phyloP scores from a whole-genome alignment of 1,140 invertebrate species.

The Listronotus oregonensis region DNA sequence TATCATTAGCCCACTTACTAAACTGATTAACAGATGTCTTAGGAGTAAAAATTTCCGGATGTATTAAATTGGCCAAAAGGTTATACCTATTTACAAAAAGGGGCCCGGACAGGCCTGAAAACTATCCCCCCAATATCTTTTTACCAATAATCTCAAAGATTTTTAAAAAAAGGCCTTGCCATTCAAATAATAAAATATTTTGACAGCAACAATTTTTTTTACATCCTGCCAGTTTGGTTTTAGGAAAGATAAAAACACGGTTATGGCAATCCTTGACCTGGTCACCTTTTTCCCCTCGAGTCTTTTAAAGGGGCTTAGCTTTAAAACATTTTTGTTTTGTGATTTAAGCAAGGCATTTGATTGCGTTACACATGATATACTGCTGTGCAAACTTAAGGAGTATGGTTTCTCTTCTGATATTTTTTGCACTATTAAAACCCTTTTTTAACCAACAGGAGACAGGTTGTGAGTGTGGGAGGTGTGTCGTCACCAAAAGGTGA shows the following conservation, averaged over 20 bases:
- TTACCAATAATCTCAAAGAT: background rate
- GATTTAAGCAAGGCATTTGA: background rate
- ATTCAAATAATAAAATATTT: background rate
- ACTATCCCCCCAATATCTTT: background rate
- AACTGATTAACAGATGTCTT: background rate
- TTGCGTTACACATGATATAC: background rate
- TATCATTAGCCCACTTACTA: background rate
- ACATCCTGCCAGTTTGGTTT: background rate
- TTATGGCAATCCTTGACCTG: background rate
- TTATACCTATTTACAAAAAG: background rate
- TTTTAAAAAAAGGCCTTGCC: background rate
- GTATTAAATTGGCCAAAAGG: conserved; percentile 2
- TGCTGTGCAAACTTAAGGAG: background rate
- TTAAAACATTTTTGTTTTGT: background rate
- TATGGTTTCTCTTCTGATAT: background rate
- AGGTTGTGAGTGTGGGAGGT: conserved; percentile 1
- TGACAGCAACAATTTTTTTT: background rate
- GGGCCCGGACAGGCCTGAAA: background rate
- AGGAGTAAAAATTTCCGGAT: background rate
- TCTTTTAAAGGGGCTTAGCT: background rate
- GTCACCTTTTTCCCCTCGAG: background rate
- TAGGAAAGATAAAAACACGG: background rate
- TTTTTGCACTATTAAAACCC: background rate
- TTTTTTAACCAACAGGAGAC: background rate
- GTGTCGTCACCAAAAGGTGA: background rate